These are phyloP conservation scores for Tricholauxania praeusta DNA, from an alignment of 2,888 invertebrate species.

Conservation along the genomic window DNA sequence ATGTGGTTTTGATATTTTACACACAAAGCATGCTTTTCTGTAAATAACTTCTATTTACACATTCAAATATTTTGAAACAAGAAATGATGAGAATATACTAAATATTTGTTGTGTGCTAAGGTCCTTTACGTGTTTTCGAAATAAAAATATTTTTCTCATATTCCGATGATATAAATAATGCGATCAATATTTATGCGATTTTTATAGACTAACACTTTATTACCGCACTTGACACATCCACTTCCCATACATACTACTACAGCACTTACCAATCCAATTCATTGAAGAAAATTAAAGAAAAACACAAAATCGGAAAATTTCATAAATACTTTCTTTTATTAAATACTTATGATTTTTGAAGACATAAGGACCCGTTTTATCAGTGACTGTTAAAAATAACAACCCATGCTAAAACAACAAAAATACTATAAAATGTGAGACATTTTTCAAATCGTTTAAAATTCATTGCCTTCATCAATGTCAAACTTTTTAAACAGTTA, in stretches of 20 bases:
- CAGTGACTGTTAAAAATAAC: constrained; percentile 10
- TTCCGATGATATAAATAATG: too few relatives aligned
- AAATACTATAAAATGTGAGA: not conserved
- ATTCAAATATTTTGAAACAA: too few relatives aligned
- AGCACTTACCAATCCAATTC: too few relatives aligned
- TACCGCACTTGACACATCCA: constrained; percentile 14
- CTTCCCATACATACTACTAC: too few relatives aligned
- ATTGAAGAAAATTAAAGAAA: too few relatives aligned
- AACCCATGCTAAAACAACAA: not conserved
- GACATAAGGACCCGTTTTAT: not conserved
- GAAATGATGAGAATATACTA: too few relatives aligned
- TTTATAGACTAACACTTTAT: constrained; percentile 30
- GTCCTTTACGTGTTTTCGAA: too few relatives aligned
- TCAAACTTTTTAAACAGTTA: constrained; percentile 36
- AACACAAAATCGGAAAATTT: not conserved
- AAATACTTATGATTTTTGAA: not conserved
- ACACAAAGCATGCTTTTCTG: too few relatives aligned
- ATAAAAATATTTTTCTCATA: too few relatives aligned
- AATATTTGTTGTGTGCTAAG: too few relatives aligned
- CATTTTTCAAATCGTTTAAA: not conserved
- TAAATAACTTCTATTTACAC: too few relatives aligned
- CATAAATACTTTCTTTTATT: not conserved
- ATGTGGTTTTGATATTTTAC: too few relatives aligned
- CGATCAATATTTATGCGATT: constrained; percentile 22
- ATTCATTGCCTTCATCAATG: constrained; percentile 45